Evolutionary conservation across 2,888 invertebrate species (phyloP).

Genomic region (Dendrolimus houi): DNA sequence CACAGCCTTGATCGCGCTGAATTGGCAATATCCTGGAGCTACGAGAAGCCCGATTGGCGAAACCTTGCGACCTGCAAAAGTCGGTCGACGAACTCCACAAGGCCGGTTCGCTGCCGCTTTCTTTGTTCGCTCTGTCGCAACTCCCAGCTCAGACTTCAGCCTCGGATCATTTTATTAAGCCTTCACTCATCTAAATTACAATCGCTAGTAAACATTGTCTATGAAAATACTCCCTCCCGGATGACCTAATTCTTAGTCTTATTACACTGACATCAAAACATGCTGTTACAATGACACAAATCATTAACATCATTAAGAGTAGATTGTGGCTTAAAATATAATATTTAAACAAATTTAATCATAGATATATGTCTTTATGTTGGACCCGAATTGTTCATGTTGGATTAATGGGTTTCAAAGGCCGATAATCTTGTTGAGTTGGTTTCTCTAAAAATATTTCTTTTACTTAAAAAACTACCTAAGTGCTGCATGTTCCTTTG

Average conservation of each 20-base stretch:
- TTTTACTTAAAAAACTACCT: too few relatives aligned
- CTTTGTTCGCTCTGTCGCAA: constrained; percentile 72
- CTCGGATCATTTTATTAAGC: constrained; percentile 65
- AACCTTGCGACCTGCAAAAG: constrained; percentile 75
- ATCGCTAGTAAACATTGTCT: constrained; percentile 25
- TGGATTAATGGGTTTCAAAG: too few relatives aligned
- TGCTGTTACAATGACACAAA: too few relatives aligned
- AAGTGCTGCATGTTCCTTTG: too few relatives aligned
- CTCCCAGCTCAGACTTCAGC: constrained; percentile 46
- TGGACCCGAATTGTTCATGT: too few relatives aligned
- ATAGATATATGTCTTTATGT: too few relatives aligned
- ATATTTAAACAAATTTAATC: too few relatives aligned
- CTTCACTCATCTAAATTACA: constrained; percentile 62
- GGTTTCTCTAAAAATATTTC: too few relatives aligned
- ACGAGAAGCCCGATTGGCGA: constrained; percentile 73
- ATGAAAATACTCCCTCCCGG: constrained; percentile 17
- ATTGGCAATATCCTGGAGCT: constrained; percentile 75
- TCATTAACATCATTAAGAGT: too few relatives aligned
- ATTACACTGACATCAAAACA: too few relatives aligned
- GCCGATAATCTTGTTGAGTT: too few relatives aligned
- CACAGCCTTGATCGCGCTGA: constrained; percentile 68
- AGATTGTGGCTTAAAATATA: too few relatives aligned
- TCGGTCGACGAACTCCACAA: constrained; percentile 73
- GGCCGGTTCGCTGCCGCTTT: constrained; percentile 68
- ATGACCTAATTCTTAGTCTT: constrained; percentile 19